Evolutionary conservation across 1,140 invertebrate species (phyloP).

Genomic region (Musca vetustissima): DNA sequence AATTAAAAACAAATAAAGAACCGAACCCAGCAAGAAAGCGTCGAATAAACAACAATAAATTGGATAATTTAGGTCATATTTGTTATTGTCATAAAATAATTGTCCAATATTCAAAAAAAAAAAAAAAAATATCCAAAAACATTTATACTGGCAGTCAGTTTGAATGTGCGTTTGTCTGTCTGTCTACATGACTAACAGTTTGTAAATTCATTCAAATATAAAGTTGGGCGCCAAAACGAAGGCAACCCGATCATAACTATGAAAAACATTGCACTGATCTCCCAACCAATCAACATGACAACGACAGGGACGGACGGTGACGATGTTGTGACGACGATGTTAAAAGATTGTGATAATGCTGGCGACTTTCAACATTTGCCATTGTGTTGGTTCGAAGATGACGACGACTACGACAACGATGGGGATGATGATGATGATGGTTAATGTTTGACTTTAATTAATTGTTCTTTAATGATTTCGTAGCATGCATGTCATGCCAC

Average conservation of each 20-base stretch:
- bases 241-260: too few relatives aligned
- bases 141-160: too few relatives aligned
- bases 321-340: not conserved
- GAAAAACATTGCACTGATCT: too few relatives aligned
- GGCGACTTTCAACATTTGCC: not conserved
- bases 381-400: not conserved
- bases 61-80: constrained; percentile 54
- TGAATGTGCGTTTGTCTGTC: too few relatives aligned
- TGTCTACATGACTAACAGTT: too few relatives aligned
- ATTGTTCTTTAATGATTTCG: constrained; percentile 24
- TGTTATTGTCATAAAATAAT: constrained; percentile 26
- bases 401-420: too few relatives aligned
- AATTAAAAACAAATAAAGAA: constrained; percentile 55
- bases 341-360: not conserved
- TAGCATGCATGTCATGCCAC: constrained; percentile 20
- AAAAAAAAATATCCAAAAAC: too few relatives aligned
- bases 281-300: too few relatives aligned
- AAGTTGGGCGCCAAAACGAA: too few relatives aligned
- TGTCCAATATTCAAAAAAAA: constrained; percentile 17
- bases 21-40: constrained; percentile 40
- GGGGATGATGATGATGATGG: not conserved
- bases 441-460: constrained; percentile 25
- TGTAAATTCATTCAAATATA: too few relatives aligned
- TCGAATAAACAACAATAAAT: constrained; percentile 50
- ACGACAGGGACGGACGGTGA: not conserved